Base-by-base conservation (phyloP, 2,113 vertebrate species). In the Nothocercus nigrocapillus region DNA sequence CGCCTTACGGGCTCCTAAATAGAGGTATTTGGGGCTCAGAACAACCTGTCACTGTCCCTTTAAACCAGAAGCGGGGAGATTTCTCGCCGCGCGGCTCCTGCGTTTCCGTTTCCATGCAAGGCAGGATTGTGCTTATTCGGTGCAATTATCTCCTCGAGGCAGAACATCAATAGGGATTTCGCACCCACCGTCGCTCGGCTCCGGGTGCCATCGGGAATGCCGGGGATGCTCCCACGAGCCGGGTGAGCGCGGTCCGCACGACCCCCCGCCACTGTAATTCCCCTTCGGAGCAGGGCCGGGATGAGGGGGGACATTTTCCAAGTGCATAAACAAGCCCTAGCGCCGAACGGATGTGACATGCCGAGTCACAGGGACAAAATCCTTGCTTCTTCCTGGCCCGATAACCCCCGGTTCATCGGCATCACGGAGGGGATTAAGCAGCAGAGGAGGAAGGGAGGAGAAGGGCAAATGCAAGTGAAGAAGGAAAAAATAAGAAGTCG, bases 291-390 rank as follows among this genome's bases (percentile, higher is more conserved):
- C 69, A 47, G 24, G 45, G 44, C n/a, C 4, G 34, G 28, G 7
- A 16, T 28, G 28, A 27, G 24, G n/a, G 13, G 21, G n/a, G 9
- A 5, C 2, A 38, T 44, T 93, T 82, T 74, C 22, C 82, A 44
- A 77, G 69, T 1, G 61, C 93, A 94, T 61, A 94, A 96, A 96
- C 92, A 92, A 96, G 88, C 32, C 81, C 4, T 13, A 42, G 75
- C 56, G 19, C 53, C 38, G 1, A 94, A 75, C 44, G 62, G 93
- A 94, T 96, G 75, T 69, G 88, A 95, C 79, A 94, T 4, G 84
- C 54, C 1, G n/a, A 86, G 94, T 66, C 80, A 40, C 84, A 38
- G 88, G 82, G 53, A 81, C n/a, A 2, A 90, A 93, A 91, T 63
- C 85, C 67, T 89, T 53, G 82, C 49, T 77, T 95, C 91, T 85